These are phyloP conservation scores for Cynocephalus volans DNA, from an alignment of 2,113 vertebrate species.

Conservation along the genomic window DNA sequence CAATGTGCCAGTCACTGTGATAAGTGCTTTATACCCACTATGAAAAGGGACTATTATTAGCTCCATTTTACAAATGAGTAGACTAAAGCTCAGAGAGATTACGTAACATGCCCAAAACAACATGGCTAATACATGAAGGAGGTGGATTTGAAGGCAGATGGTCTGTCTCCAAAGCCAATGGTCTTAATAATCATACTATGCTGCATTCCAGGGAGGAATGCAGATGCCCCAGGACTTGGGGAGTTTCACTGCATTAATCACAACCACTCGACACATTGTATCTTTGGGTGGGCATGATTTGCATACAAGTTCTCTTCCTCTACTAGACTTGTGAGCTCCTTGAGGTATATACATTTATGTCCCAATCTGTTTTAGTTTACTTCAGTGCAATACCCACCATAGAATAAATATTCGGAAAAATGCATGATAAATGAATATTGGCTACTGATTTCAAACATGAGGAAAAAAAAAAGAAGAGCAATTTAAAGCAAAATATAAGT, in stretches of 20 bases:
- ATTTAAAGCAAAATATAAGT: slow-evolving; percentile 6
- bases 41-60: neutral
- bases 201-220: neutral
- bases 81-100: neutral
- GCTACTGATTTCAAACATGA: slow-evolving; percentile 20
- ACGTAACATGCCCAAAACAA: neutral
- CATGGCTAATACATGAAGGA: neutral
- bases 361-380: slow-evolving; percentile 5
- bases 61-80: slow-evolving; percentile 17
- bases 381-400: neutral
- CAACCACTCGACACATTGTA: neutral
- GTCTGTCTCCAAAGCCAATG: neutral
- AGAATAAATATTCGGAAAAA: slow-evolving; percentile 38
- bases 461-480: slow-evolving; percentile 39
- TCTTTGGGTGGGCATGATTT: neutral
- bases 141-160: neutral
- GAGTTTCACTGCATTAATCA: neutral
- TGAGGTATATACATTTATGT: neutral
- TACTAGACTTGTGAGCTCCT: neutral
- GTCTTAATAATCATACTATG: neutral
- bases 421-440: neutral
- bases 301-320: neutral
- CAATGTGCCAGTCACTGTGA: neutral
- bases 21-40: neutral
- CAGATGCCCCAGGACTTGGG: neutral